Conservation (phyloP, 2,888 invertebrate species). For the Eretmocerus hayati region DNA sequence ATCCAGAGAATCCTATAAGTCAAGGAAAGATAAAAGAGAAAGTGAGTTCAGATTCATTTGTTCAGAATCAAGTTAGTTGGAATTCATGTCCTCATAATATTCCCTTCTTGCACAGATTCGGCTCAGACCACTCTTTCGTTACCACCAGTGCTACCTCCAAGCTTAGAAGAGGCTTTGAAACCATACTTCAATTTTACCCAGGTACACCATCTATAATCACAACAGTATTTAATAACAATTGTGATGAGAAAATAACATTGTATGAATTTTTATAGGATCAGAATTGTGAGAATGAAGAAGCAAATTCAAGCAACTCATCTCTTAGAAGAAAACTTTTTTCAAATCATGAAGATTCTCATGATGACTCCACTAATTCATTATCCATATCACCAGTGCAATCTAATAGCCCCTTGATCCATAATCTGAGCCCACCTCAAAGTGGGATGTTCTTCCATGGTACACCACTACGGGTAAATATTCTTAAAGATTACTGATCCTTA, state of each 20-base stretch:
- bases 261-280: constrained; percentile 39
- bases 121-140: constrained; percentile 61
- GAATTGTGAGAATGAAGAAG: constrained; percentile 37
- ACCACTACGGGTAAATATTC: constrained; percentile 31
- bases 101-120: constrained; percentile 53
- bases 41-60: constrained; percentile 5
- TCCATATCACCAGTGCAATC: constrained; percentile 33
- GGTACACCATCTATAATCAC: too few relatives aligned
- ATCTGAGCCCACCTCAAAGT: constrained; percentile 38
- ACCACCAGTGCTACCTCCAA: constrained; percentile 56
- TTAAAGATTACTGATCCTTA: constrained; percentile 1
- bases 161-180: constrained; percentile 56
- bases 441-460: constrained; percentile 37
- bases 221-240: too few relatives aligned
- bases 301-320: constrained; percentile 38
- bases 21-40: constrained; percentile 13
- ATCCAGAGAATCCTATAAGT: constrained; percentile 7
- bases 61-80: too few relatives aligned
- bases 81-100: too few relatives aligned
- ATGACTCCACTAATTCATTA: constrained; percentile 28
- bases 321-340: constrained; percentile 41
- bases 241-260: too few relatives aligned
- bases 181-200: constrained; percentile 57
- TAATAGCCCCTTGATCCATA: constrained; percentile 24
- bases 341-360: constrained; percentile 32